These are phyloP conservation scores for Colaptes auratus DNA, from an alignment of 2,113 vertebrate species.

Conservation along the genomic window DNA sequence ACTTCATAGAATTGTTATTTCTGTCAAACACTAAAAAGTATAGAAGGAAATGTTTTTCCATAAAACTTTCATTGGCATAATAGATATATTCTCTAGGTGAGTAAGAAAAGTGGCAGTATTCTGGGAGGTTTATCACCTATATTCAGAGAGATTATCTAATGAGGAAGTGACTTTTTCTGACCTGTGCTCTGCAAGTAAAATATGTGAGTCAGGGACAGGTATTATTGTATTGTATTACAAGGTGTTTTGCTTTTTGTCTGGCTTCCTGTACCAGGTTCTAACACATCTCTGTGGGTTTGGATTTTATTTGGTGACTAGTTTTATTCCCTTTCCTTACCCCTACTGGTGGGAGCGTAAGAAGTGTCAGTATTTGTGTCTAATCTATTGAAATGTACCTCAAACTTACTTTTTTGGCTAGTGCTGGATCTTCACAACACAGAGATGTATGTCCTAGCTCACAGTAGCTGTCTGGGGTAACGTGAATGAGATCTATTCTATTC, in stretches of 20 bases:
- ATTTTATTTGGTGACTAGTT: not conserved
- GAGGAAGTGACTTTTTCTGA: not conserved
- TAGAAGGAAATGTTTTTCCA: not conserved
- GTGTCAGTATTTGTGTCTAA: not conserved
- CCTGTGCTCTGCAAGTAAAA: not conserved
- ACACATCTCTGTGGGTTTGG: not conserved
- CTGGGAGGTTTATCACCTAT: not conserved
- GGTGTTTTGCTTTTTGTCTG: not conserved
- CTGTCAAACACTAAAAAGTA: not conserved
- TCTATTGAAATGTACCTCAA: not conserved
- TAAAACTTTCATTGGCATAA: not conserved
- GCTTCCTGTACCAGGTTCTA: not conserved
- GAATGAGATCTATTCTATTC: too few species aligned
- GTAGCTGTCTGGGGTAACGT: not conserved
- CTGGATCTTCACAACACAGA: not conserved
- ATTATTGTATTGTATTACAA: too few species aligned
- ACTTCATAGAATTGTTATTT: not conserved
- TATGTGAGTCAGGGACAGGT: accelerated
- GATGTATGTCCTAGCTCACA: not conserved
- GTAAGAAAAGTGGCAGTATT: not conserved
- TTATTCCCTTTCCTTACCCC: not conserved
- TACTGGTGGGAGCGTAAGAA: not conserved
- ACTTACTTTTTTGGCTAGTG: not conserved
- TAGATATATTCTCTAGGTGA: not conserved
- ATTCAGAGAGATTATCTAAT: not conserved